phyloP scores from a whole-genome alignment of 2,113 vertebrate species.

The Aspidoscelis tigris region DNA sequence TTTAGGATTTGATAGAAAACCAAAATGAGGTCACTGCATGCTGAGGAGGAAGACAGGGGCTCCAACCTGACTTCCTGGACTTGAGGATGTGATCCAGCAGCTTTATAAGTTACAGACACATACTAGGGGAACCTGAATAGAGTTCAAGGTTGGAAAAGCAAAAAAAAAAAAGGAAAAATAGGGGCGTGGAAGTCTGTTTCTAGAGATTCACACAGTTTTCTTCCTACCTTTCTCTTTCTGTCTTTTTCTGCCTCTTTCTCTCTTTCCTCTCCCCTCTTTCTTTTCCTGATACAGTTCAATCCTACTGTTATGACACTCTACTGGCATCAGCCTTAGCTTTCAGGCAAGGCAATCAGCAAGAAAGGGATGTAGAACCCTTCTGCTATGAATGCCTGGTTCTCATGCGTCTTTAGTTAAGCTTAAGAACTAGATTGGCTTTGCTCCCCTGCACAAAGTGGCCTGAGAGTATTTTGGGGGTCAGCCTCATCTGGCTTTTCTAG shows the following conservation, averaged over 20 bases:
- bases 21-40: constrained; percentile 70
- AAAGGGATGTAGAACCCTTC: not conserved
- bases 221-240: constrained; percentile 42
- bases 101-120: not conserved
- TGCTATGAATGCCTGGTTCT: not conserved
- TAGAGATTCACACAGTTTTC: constrained; percentile 39
- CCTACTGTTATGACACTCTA: constrained; percentile 55
- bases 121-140: constrained; percentile 9
- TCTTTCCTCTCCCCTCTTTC: constrained; percentile 25
- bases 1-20: constrained; percentile 75
- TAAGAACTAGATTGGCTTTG: not conserved
- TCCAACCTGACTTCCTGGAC: constrained; percentile 2
- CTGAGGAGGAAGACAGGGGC: not conserved
- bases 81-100: not conserved
- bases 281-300: constrained; percentile 47
- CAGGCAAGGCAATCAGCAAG: not conserved
- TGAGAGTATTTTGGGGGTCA: not conserved
- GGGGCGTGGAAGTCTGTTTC: constrained; percentile 45
- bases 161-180: not conserved
- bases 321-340: constrained; percentile 28
- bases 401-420: constrained; percentile 9
- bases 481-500: not conserved
- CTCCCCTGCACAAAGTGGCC: not conserved
- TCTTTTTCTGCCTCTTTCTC: not conserved
- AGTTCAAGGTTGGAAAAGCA: not conserved